Conservation (phyloP, 2,888 invertebrate genomes). For the Malthinus seriepunctatus region DNA sequence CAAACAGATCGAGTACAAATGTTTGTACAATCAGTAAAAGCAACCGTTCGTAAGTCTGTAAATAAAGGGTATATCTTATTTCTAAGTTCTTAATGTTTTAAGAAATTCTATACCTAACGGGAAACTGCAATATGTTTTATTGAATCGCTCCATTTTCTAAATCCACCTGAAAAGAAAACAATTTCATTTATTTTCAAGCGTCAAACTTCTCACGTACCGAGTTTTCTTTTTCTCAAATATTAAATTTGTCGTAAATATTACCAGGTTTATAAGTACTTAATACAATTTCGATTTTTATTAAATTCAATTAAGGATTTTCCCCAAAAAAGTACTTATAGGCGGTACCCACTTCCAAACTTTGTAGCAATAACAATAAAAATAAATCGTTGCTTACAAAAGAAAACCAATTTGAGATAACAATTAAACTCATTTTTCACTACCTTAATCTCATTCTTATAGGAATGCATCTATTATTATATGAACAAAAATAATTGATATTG, state of each 20-base stretch:
- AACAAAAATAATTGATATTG: background rate
- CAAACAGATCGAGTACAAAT: constrained; percentile 9
- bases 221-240: constrained; percentile 13
- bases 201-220: constrained; percentile 17
- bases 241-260: constrained; percentile 10
- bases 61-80: constrained; percentile 13
- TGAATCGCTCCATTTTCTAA: constrained; percentile 12
- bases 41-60: constrained; percentile 12
- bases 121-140: constrained; percentile 18
- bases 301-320: constrained; percentile 11
- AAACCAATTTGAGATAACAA: constrained; percentile 25
- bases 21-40: constrained; percentile 11
- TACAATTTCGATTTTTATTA: background rate
- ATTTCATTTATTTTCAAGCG: constrained; percentile 17
- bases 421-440: constrained; percentile 26
- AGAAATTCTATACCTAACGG: constrained; percentile 12
- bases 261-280: background rate
- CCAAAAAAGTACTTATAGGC: constrained; percentile 6
- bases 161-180: constrained; percentile 21
- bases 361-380: constrained; percentile 22
- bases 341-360: constrained; percentile 15
- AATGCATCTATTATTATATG: constrained; percentile 17
- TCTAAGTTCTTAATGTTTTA: constrained; percentile 18
- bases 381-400: constrained; percentile 19
- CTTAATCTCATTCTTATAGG: constrained; percentile 20